Base-by-base conservation (phyloP, 2,797 vertebrate species). In the Microcaecilia unicolor region DNA sequence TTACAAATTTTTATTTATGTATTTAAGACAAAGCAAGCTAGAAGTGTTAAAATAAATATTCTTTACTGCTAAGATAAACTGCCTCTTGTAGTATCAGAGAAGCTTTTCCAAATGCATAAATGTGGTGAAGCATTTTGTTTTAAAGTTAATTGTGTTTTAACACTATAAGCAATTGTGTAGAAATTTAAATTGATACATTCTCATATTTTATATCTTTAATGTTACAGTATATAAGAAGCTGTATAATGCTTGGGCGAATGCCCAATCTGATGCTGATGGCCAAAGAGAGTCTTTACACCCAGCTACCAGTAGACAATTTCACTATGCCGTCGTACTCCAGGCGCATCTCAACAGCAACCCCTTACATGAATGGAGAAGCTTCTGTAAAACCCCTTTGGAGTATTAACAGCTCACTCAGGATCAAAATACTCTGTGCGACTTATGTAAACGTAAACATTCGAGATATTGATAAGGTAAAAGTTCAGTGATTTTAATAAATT, bases 191-290 rank as follows among this genome's bases (percentile, higher is more conserved):
- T 27, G 38, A 51, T 28, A 37, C 3, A 2, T 18, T 5, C 6
- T 41, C 15, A 6, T 9, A 15, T 12, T 2, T 19, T 12, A 14
- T 6, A 6, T 11, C 7, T 61, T 29, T 40, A 24, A 37, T 70
- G 11, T 72, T 70, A 45, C 80, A 96, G 93, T 97, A 97, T 42
- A 90, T 97, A 36, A 82, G 92, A 66, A 97, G 91, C 70, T 98
- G 93, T 64, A 95, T 98, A 68, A 96, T 95, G 92, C 85, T 98
- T 43, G 83, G 83, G 33, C 88, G 94, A 60, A 86, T 98, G 91
- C 94, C 94, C 33, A 96, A 96, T 71, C 79, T 98, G 69, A 98
- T 98, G 94, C 68, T 98, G 37, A 98, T 97, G 93, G 87, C 93
- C 5, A 98, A 98, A 72, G 94, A 98, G 72, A 96, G 93, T 66